A percentile compares a stretch with the other conserved stretches of the same genome.
Conservation (phyloP, 2,113 vertebrate species). For the Ahaetulla prasina region DNA sequence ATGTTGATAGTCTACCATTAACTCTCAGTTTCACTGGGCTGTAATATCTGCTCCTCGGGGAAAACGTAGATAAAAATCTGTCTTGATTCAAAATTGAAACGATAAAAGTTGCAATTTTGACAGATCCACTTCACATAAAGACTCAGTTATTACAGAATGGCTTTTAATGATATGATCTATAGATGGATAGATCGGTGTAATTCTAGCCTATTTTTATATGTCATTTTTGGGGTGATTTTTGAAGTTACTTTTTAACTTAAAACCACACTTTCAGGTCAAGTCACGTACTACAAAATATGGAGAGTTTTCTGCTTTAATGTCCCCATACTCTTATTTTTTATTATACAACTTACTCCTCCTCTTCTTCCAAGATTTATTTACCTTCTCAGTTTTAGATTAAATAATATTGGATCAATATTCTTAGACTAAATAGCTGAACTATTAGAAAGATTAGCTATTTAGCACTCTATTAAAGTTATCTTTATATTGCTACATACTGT, state of each 20-base stretch:
- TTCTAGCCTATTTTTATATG: not conserved
- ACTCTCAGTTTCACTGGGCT: constrained; percentile 37
- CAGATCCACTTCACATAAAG: not conserved
- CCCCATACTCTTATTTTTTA: not conserved
- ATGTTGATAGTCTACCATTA: constrained; percentile 24
- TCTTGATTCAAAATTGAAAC: not conserved
- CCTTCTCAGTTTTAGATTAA: not conserved
- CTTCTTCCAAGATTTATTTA: not conserved
- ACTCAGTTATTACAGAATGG: not conserved
- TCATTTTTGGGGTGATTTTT: not conserved
- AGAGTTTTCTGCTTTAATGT: not conserved
- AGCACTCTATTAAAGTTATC: not conserved
- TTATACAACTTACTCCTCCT: not conserved
- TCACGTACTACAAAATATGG: not conserved
- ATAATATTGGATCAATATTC: not conserved
- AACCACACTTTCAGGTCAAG: not conserved
- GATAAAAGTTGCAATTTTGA: not conserved
- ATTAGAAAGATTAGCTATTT: not conserved
- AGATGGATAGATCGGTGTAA: not conserved
- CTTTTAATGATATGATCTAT: not conserved
- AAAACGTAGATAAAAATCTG: not conserved
- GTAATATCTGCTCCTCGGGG: not conserved
- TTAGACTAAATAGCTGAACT: not conserved
- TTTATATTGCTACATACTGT: not conserved
- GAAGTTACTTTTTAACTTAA: not conserved